Evolutionary conservation across 2,113 vertebrate genomes (phyloP).

Genomic region (Lutjanus erythropterus): DNA sequence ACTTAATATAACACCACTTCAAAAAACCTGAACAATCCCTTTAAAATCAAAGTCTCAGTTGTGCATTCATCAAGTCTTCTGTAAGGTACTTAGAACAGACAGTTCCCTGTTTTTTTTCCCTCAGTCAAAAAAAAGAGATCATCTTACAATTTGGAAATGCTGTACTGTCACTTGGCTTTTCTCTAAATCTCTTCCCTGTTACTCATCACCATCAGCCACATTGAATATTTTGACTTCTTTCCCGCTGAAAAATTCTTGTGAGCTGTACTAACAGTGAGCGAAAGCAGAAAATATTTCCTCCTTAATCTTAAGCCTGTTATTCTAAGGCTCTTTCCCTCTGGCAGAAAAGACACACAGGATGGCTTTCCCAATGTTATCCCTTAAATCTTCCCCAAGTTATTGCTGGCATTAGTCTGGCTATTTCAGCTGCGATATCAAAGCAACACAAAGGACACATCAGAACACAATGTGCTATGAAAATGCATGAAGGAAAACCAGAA

Average conservation of each 20-base stretch:
- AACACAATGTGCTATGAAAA: constrained; percentile 67
- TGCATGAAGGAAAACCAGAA: constrained; percentile 43
- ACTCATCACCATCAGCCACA: constrained; percentile 43
- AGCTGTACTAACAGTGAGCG: constrained; percentile 57
- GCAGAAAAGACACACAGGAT: constrained; percentile 64
- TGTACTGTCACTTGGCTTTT: constrained; percentile 19
- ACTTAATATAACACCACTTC: too few species aligned
- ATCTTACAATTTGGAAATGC: constrained; percentile 49
- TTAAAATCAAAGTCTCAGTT: constrained; percentile 1
- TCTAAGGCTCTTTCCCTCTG: constrained; percentile 64
- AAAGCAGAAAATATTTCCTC: constrained; percentile 70
- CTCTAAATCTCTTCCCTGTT: constrained; percentile 30
- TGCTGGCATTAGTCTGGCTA: constrained; percentile 68
- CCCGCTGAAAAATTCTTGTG: constrained; percentile 35
- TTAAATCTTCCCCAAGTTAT: constrained; percentile 75
- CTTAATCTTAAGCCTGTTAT: constrained; percentile 70
- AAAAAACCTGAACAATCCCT: too few species aligned
- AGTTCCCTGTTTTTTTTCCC: constrained; percentile 9
- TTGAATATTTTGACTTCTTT: constrained; percentile 65
- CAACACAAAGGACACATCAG: constrained; percentile 48
- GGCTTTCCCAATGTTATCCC: constrained; percentile 71
- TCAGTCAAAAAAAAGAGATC: constrained; percentile 20
- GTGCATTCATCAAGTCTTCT: background rate
- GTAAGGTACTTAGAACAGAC: background rate
- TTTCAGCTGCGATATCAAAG: constrained; percentile 77